Base-by-base conservation (phyloP, 1,140 invertebrate species). In the Ectropis grisescens region DNA sequence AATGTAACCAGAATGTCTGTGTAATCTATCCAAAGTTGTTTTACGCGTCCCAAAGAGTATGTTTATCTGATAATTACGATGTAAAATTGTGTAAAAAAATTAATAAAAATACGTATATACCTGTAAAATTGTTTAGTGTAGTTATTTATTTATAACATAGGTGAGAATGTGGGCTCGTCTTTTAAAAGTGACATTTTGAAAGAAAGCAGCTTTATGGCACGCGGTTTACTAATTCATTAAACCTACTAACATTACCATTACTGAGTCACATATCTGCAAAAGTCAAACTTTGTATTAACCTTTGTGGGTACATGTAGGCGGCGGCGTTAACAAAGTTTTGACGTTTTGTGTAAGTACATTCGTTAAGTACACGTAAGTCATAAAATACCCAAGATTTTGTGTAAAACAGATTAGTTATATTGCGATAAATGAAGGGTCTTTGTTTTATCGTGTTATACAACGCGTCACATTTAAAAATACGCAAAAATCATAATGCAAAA, bases 21-120 rank as follows among this genome's bases (percentile, higher is more conserved):
- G n/a, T n/a, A n/a, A 56, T 41, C 41, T 46, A 64, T 53, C 76
- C 76, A 78, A 81, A 78, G 76, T 71, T 65, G 49, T 59, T 64
- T 61, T 62, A 57, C 37, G 58, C 50, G 55, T 65, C 65, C 76
- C 76, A 81, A 81, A 81, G 72, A 79, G 41, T 76, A 74, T 65
- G 60, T 64, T 58, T 58, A 69, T 66, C 54, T 46, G 53, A 61
- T 62, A 59, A 65, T 59, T 58, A 62, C 47, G 59, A 54, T 62
- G 57, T 78, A 81, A 70, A 69, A 74, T 72, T 78, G 71, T 81
- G 59, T 55, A 78, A 70, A 80, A 48, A 70, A 59, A 65, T n/a
- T 59, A 58, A 64, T 56, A 61, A 67, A 66, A 66, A 67, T 61
- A 65, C 56, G 61, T 69, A 68, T 66, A 65, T 68, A 72, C 52